phyloP scores from a whole-genome alignment of 2,888 invertebrate species.

The Fragum sueziense region DNA sequence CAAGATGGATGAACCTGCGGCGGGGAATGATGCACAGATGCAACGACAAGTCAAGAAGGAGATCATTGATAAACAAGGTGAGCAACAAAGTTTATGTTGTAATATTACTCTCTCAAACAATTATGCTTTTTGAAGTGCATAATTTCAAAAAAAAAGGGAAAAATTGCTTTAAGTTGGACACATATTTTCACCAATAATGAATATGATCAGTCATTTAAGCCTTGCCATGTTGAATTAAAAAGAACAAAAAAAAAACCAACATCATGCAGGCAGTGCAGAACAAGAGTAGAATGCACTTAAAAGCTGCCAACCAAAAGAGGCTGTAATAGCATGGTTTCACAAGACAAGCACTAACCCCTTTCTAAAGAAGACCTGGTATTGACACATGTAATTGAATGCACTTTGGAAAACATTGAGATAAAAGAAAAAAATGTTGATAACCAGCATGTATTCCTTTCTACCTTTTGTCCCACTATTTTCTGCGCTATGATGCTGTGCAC shows the following conservation, averaged over 20 bases:
- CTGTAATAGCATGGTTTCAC: no score
- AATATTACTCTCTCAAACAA: not conserved
- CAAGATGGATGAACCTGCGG: not conserved
- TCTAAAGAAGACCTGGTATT: not conserved
- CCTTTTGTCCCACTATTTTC: not conserved
- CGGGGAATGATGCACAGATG: no score
- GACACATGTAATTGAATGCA: not conserved
- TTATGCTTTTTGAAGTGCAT: not conserved
- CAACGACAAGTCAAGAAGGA: not conserved
- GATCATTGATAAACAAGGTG: not conserved
- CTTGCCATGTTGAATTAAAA: no score
- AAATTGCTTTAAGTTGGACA: no score
- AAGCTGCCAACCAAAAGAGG: no score
- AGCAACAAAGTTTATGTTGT: not conserved
- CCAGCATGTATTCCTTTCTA: not conserved
- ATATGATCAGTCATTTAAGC: no score
- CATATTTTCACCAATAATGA: no score
- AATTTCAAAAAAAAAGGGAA: not conserved
- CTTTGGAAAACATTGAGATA: not conserved
- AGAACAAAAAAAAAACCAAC: no score
- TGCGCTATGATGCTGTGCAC: not conserved
- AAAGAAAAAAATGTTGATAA: not conserved
- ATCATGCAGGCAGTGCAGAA: no score
- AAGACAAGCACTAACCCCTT: no score
- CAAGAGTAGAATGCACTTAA: no score